Evolutionary conservation across 2,888 invertebrate species (phyloP).

Genomic region (Mythimna lalbum): DNA sequence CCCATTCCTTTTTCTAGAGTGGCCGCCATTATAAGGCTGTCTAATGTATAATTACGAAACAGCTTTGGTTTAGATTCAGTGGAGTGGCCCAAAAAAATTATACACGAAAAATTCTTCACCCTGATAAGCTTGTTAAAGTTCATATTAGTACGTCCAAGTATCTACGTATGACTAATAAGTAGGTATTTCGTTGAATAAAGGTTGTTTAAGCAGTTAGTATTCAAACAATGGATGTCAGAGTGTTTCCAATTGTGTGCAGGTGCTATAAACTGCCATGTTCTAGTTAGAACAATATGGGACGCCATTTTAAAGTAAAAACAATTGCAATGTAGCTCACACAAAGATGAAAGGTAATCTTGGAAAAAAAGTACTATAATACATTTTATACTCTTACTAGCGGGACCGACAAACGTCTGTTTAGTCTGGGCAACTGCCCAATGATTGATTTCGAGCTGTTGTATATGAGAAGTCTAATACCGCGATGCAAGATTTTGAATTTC

Average conservation of each 20-base stretch:
- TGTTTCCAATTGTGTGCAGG: constrained; percentile 7
- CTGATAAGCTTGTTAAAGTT: background rate
- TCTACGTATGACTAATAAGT: background rate
- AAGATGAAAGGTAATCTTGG: background rate
- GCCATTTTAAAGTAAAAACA: background rate
- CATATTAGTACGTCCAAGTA: background rate
- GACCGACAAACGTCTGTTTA: too few relatives aligned
- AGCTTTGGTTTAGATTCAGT: too few relatives aligned
- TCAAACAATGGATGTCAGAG: background rate
- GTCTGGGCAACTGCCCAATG: too few relatives aligned
- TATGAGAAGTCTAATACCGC: too few relatives aligned
- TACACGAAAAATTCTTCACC: too few relatives aligned
- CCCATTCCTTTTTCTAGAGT: too few relatives aligned
- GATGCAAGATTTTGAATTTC: too few relatives aligned
- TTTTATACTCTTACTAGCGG: background rate
- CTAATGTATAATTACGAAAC: too few relatives aligned
- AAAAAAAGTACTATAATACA: background rate
- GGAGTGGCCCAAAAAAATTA: too few relatives aligned
- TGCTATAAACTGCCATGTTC: constrained; percentile 3
- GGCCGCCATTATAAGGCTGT: too few relatives aligned
- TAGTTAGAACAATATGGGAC: constrained; percentile 1
- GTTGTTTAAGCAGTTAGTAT: constrained; percentile 6
- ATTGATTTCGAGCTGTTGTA: too few relatives aligned
- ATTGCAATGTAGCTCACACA: background rate
- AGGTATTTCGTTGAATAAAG: background rate